phyloP scores from a whole-genome alignment of 2,888 invertebrate genomes.

The Diaprepes abbreviatus region DNA sequence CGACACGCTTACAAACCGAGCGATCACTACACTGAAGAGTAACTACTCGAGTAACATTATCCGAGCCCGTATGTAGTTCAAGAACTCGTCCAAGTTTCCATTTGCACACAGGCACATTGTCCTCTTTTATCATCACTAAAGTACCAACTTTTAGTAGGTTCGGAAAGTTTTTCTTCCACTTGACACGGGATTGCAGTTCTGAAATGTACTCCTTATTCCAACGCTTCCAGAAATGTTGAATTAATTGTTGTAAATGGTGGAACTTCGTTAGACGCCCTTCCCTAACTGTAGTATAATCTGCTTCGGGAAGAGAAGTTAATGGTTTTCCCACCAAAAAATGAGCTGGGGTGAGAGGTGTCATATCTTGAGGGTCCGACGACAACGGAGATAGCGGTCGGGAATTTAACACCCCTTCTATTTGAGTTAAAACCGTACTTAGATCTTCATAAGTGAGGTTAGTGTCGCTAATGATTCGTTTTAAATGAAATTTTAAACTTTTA shows the following conservation, averaged over 20 bases:
- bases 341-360: background rate
- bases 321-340: background rate
- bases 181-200: background rate
- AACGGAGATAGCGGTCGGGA: constrained; percentile 5
- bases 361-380: constrained; percentile 10
- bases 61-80: background rate
- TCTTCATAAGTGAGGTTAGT: background rate
- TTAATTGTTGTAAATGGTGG: background rate
- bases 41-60: background rate
- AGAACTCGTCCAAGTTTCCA: background rate
- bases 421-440: background rate
- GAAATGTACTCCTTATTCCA: background rate
- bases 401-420: constrained; percentile 6
- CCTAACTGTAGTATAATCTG: background rate
- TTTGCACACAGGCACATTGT: background rate
- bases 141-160: background rate
- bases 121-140: background rate
- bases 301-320: background rate
- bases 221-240: constrained; percentile 1
- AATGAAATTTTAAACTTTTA: background rate
- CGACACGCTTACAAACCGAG: too few species aligned
- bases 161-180: background rate
- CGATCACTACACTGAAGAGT: background rate
- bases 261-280: background rate
- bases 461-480: background rate